phyloP scores from a whole-genome alignment of 2,797 vertebrate species.

The Ctenopoma kingsleyae region DNA sequence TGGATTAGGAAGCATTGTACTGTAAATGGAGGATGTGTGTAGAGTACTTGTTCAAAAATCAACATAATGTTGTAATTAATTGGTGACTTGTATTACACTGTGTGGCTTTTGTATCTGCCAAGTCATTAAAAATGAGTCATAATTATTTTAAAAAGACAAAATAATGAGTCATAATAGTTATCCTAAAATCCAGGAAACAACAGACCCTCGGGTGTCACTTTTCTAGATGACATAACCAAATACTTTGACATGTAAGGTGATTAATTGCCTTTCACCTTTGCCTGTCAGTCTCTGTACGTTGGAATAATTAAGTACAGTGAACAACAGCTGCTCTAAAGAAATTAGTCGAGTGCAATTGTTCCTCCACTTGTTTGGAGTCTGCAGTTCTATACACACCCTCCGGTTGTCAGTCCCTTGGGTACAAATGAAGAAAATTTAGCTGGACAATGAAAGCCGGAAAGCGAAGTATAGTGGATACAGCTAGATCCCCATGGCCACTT shows the following conservation, averaged over 20 bases:
- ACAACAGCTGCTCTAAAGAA: slow-evolving; percentile 44
- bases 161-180: neutral
- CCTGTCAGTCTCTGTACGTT: slow-evolving; percentile 44
- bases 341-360: slow-evolving; percentile 30
- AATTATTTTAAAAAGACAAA: slow-evolving; percentile 1
- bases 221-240: slow-evolving; percentile 35
- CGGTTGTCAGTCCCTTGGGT: slow-evolving; percentile 25
- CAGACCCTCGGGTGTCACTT: slow-evolving; percentile 29
- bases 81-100: slow-evolving; percentile 16
- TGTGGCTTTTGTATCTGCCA: slow-evolving; percentile 9
- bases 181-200: neutral
- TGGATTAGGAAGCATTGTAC: slow-evolving; percentile 8
- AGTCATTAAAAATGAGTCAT: slow-evolving; percentile 13
- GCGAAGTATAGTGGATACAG: slow-evolving; percentile 38
- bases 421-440: slow-evolving; percentile 56
- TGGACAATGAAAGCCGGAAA: slow-evolving; percentile 44
- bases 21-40: neutral
- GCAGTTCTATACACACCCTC: slow-evolving; percentile 41
- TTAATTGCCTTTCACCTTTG: slow-evolving; percentile 59
- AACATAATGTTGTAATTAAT: slow-evolving; percentile 2
- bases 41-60: neutral
- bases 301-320: slow-evolving; percentile 48
- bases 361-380: slow-evolving; percentile 37
- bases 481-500: slow-evolving; percentile 33
- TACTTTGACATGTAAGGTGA: slow-evolving; percentile 51